Evolutionary conservation across 2,888 invertebrate genomes (phyloP).

Genomic region (Calliopum simillimum): DNA sequence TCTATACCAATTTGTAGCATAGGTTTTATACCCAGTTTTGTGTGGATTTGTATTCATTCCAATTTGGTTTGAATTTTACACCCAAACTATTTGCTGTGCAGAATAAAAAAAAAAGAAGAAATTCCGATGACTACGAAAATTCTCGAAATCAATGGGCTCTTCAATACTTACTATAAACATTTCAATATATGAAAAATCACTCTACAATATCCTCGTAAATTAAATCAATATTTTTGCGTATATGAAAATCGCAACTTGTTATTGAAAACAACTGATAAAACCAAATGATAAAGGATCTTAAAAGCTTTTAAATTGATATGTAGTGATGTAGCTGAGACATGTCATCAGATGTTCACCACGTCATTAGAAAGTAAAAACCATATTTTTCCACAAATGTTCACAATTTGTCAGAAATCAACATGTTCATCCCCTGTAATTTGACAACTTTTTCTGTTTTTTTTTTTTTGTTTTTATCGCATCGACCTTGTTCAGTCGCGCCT

Average conservation of each 20-base stretch:
- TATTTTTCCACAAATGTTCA: conserved; percentile 66
- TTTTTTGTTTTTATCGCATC: background rate
- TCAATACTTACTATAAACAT: too few species aligned
- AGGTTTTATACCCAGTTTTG: too few species aligned
- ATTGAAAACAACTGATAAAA: conserved; percentile 22
- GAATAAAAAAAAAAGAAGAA: too few species aligned
- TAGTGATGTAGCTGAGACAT: conserved; percentile 9
- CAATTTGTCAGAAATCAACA: conserved; percentile 51
- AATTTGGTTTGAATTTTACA: too few species aligned
- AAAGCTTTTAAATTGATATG: conserved; percentile 16
- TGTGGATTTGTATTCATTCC: too few species aligned
- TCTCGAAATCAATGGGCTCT: too few species aligned
- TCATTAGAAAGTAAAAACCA: conserved; percentile 63
- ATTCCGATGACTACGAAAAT: too few species aligned
- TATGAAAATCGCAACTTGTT: background rate
- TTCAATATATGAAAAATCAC: too few species aligned
- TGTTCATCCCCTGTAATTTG: conserved; percentile 53
- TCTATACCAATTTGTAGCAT: too few species aligned
- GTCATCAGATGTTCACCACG: conserved; percentile 37
- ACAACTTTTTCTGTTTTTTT: too few species aligned
- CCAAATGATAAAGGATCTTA: conserved; percentile 28
- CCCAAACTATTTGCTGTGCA: too few species aligned
- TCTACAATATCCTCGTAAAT: background rate
- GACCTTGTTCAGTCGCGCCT: conserved; percentile 13
- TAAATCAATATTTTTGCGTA: background rate